These are phyloP conservation scores for Psilopogon haemacephalus DNA, from an alignment of 2,113 vertebrate genomes.

Conservation along the genomic window DNA sequence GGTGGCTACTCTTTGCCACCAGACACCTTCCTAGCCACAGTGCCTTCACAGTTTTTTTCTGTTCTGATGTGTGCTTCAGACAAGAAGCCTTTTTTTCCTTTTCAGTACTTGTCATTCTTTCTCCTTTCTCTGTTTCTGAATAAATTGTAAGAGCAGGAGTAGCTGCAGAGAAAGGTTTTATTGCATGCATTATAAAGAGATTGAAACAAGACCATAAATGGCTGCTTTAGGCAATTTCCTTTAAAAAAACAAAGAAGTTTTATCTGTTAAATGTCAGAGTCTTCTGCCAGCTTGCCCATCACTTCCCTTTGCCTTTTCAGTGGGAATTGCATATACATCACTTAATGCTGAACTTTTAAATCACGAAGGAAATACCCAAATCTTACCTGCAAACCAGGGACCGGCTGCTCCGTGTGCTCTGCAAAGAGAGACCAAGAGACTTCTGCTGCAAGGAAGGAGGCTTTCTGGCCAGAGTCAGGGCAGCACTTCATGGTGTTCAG, in stretches of 20 bases:
- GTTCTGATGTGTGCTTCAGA: background rate
- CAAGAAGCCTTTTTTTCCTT: background rate
- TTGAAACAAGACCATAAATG: background rate
- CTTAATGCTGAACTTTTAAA: background rate
- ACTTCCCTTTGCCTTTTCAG: background rate
- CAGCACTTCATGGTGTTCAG: background rate
- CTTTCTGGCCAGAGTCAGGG: background rate
- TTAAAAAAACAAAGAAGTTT: background rate
- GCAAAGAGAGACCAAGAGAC: background rate
- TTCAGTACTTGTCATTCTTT: background rate
- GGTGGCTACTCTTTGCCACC: background rate
- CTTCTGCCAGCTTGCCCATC: background rate
- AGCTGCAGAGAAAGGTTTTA: background rate
- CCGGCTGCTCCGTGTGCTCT: background rate
- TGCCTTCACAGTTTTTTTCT: background rate
- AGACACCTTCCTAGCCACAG: background rate
- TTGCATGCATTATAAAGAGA: background rate
- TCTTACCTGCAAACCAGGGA: conserved; percentile 56
- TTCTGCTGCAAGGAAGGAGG: background rate
- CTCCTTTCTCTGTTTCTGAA: background rate
- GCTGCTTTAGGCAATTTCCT: background rate
- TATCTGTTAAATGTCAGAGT: background rate
- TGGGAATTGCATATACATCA: background rate
- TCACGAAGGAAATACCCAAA: background rate
- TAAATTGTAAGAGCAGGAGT: background rate